These are phyloP conservation scores for Cololabis saira DNA, from an alignment of 2,113 vertebrate genomes.

Conservation along the genomic window DNA sequence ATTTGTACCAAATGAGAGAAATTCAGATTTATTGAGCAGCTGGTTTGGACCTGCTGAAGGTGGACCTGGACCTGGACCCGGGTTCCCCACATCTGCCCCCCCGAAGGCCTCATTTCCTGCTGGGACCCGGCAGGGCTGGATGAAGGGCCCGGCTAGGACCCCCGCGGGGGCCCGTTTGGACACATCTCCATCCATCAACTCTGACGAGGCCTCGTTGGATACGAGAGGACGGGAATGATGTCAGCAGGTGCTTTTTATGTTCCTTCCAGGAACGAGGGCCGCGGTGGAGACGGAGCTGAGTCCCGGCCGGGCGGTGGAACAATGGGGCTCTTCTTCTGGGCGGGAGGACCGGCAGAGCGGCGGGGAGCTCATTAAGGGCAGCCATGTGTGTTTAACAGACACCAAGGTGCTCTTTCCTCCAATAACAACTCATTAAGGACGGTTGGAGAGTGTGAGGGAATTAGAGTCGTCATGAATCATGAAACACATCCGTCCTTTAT, in stretches of 20 bases:
- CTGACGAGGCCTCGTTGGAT: conserved; percentile 44
- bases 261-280: conserved; percentile 9
- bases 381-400: conserved; percentile 81
- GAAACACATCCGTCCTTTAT: conserved; percentile 74
- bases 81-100: conserved; percentile 65
- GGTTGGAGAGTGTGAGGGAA: conserved; percentile 79
- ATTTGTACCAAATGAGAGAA: conserved; percentile 53
- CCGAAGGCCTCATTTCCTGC: conserved; percentile 85
- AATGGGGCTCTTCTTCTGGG: conserved; percentile 37
- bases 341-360: conserved; percentile 44
- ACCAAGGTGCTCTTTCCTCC: conserved; percentile 76
- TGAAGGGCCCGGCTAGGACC: conserved; percentile 57
- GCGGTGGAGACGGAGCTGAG: conserved; percentile 2
- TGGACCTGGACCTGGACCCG: conserved; percentile 34
- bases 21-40: conserved; percentile 32
- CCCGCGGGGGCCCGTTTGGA: conserved; percentile 52
- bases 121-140: conserved; percentile 66
- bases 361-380: conserved; percentile 77
- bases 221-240: conserved; percentile 26
- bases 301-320: conserved; percentile 41
- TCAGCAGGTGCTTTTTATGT: conserved; percentile 57
- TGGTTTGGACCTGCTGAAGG: conserved; percentile 27
- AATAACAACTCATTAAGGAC: conserved; percentile 84
- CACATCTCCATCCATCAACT: conserved; percentile 63
- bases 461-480: conserved; percentile 79